Evolutionary conservation across 2,888 invertebrate species (phyloP).

Genomic region (Nemoura dubitans): DNA sequence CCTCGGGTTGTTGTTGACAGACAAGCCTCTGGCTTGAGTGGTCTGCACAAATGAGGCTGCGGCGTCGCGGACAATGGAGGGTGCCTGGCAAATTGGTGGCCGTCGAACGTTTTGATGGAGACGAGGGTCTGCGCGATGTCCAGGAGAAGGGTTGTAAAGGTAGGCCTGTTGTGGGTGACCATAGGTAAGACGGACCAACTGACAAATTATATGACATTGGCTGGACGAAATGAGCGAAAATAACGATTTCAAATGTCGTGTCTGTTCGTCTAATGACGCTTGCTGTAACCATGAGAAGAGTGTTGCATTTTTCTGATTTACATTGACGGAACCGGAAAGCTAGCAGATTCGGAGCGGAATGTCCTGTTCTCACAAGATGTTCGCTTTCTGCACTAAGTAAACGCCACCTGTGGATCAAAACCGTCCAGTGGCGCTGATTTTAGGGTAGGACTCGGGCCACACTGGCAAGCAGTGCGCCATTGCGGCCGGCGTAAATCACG

Average conservation of each 20-base stretch:
- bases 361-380: too few relatives aligned
- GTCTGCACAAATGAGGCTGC: not conserved
- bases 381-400: too few relatives aligned
- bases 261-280: not conserved
- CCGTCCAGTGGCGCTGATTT: too few relatives aligned
- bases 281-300: not conserved
- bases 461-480: not conserved
- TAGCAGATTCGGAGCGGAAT: too few relatives aligned
- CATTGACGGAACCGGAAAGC: too few relatives aligned
- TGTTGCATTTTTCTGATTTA: too few relatives aligned
- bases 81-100: not conserved
- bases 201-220: not conserved
- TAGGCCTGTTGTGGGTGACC: too few relatives aligned
- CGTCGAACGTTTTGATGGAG: not conserved
- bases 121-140: not conserved
- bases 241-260: not conserved
- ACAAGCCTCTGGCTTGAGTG: not conserved
- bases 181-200: not conserved
- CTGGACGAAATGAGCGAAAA: not conserved
- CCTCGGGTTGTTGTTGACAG: not conserved
- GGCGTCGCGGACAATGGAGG: not conserved
- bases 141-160: not conserved
- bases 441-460: not conserved
- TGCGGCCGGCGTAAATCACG: not conserved
- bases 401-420: too few relatives aligned